Percentiles rank a stretch among this genome's conserved stretches.
Conservation (phyloP, 1,140 invertebrate species). For the Papilio glaucus region DNA sequence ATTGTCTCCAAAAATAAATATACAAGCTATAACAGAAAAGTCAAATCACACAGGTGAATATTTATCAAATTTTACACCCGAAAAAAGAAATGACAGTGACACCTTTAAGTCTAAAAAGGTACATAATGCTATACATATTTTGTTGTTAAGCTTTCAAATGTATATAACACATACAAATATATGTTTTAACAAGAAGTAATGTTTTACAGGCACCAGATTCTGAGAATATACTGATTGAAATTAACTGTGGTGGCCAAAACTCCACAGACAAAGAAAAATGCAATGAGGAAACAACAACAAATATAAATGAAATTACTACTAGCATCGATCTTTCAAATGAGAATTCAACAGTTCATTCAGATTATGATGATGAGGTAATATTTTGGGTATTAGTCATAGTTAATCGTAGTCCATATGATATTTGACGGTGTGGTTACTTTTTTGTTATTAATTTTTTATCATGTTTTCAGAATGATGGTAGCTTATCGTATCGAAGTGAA, state of each 20-base stretch:
- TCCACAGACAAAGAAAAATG: not conserved
- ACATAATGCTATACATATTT: not conserved
- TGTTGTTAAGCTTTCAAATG: too few relatives aligned
- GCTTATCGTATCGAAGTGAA: not conserved
- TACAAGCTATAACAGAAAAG: not conserved
- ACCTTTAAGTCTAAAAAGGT: not conserved
- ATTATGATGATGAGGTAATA: too few relatives aligned
- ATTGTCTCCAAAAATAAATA: not conserved
- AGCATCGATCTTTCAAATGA: slow-evolving; percentile 20
- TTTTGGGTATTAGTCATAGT: too few relatives aligned
- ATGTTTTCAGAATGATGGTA: slow-evolving; percentile 8
- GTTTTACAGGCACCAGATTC: not conserved
- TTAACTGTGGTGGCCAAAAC: not conserved
- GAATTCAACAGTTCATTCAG: not conserved
- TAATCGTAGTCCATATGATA: too few relatives aligned
- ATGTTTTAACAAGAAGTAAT: not conserved
- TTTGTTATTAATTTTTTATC: not conserved
- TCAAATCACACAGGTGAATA: not conserved
- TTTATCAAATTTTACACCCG: not conserved
- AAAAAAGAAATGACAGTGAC: not conserved
- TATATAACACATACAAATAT: not conserved
- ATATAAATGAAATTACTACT: slow-evolving; percentile 9
- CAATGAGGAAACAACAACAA: not conserved
- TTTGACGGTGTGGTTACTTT: too few relatives aligned
- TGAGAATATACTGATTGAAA: not conserved